Conservation (phyloP, 64 coral and sea anemone species). For the Astreopora myriophthalma region DNA sequence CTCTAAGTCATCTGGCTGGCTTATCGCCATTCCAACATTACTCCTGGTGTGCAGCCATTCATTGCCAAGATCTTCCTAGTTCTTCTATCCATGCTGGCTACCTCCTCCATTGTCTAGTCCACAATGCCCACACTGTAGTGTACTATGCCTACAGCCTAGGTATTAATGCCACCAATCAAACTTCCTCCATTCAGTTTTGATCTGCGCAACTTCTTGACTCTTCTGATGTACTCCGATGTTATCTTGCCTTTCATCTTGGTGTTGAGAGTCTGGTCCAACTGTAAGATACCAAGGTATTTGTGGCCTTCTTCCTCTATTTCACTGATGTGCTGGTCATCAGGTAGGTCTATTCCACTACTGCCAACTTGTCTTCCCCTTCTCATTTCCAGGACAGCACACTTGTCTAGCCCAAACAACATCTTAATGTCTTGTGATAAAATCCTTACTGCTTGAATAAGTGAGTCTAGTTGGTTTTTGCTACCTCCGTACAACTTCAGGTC, state of each 20-base stretch:
- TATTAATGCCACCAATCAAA: neutral
- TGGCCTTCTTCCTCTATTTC: neutral
- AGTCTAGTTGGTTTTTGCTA: neutral
- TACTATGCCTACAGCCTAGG: neutral
- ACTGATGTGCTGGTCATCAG: neutral
- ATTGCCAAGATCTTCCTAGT: neutral
- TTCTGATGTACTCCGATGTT: constrained; percentile 1
- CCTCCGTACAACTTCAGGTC: neutral
- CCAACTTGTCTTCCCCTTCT: constrained; percentile 5
- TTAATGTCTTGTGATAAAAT: neutral
- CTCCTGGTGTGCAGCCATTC: no score
- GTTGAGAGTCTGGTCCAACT: neutral
- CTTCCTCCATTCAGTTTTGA: neutral
- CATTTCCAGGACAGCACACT: constrained; percentile 5
- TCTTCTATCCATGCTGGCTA: neutral
- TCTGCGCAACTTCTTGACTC: neutral
- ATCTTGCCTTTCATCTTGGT: neutral
- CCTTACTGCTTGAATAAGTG: neutral
- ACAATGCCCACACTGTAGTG: neutral
- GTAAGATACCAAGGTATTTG: neutral
- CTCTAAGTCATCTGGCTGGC: neutral
- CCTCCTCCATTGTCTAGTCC: neutral
- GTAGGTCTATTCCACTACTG: neutral
- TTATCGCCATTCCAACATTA: neutral
- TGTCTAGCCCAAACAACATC: constrained; percentile 11